phyloP scores from a whole-genome alignment of 2,888 invertebrate species.

The Trileptium ribeirensis region DNA sequence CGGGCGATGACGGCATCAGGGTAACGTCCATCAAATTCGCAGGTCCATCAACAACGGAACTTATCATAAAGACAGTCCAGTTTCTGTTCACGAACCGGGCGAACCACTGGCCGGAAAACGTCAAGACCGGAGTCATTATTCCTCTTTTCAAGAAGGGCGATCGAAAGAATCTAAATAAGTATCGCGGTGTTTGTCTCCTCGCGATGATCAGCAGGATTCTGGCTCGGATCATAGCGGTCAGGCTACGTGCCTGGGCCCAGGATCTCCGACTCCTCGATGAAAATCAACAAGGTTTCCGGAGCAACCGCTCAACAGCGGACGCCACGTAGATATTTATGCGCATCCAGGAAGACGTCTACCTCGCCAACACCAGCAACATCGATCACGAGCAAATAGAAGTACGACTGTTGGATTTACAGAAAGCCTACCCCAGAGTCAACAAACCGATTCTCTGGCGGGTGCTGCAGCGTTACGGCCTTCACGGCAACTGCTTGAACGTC shows the following conservation, averaged over 20 bases:
- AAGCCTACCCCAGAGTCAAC: not conserved
- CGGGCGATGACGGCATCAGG: too few species aligned
- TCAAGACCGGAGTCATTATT: not conserved
- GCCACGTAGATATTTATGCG: not conserved
- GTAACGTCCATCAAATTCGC: too few species aligned
- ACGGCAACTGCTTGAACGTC: not conserved
- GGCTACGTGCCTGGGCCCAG: not conserved
- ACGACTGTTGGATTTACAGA: not conserved
- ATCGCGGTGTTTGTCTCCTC: not conserved
- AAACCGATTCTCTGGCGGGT: not conserved
- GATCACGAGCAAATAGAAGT: not conserved
- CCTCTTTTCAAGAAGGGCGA: too few species aligned
- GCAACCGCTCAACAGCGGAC: not conserved
- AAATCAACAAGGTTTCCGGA: too few species aligned
- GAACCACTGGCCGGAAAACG: not conserved
- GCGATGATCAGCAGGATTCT: too few species aligned
- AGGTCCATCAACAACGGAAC: too few species aligned
- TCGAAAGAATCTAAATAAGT: too few species aligned
- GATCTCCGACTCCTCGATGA: too few species aligned
- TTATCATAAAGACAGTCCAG: too few species aligned
- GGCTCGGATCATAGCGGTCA: not conserved
- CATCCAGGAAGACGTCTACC: too few species aligned
- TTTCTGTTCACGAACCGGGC: too few species aligned
- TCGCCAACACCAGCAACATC: not conserved
- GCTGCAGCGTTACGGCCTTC: not conserved